Base-by-base conservation (phyloP, 2,113 vertebrate species). In the Cyanoramphus novaezelandiae region DNA sequence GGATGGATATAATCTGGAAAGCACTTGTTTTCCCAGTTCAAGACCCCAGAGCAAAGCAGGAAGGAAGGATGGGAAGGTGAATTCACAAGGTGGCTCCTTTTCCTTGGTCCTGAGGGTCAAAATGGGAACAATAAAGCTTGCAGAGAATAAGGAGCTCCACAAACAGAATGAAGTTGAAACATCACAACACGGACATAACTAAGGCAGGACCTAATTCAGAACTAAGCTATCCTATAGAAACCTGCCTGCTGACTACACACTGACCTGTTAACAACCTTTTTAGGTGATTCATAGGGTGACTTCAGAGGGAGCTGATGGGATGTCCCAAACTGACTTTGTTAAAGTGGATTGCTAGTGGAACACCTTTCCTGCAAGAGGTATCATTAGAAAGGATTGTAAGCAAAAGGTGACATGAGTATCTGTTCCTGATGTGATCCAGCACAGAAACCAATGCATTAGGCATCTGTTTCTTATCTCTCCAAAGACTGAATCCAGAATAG, bases 101-200 rank as follows among this genome's bases (percentile, higher is more conserved):
- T 49, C 37, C n/a, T 84, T 10, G 18, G 35, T 41, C 12, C 44
- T 25, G 39, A 68, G 17, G 43, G 59, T 15, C 72, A 31, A 85
- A 78, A 69, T 2, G 17, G 33, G 25, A 84, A 63, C 3, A 62
- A 43, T 2, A 33, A 67, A 55, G 41, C 11, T 41, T 53, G 7
- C 8, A 55, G 37, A 55, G 57, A 72, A 1, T 6, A 37, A 62
- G 43, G 37, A 80, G 2, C 62, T 76, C 67, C 27, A 62, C 19
- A 17, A 76, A 31, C 46, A 78, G 55, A 33, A 49, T 6, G 7
- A 68, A 75, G n/a, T 5, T 64, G 68, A 83, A 81, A 60, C 50
- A 27, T 27, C 4, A 0, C 0, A 0, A 65, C 25, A 6, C 21
- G 29, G 37, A 62, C 12, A 5, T n/a, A 21, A 82, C 70, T 64